Evolutionary conservation across 2,797 vertebrate species (phyloP).

Genomic region (Liasis olivaceus): DNA sequence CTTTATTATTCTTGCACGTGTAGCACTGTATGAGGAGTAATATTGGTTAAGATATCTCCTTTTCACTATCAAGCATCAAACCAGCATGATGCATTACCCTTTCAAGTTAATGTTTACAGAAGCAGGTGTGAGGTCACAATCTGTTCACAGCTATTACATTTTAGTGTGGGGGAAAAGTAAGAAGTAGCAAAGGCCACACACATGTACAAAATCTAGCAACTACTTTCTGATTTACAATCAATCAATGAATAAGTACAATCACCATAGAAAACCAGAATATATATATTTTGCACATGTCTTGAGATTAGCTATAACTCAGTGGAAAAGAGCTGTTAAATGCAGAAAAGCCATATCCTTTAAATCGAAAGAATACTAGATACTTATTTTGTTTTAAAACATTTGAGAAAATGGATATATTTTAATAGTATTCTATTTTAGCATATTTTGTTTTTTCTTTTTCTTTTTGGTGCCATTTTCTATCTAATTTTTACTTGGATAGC

Average conservation of each 20-base stretch:
- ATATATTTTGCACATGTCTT: background rate
- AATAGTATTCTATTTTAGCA: background rate
- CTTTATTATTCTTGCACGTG: conserved; percentile 57
- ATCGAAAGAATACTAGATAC: background rate
- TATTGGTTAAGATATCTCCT: background rate
- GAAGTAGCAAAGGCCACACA: background rate
- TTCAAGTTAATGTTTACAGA: conserved; percentile 20
- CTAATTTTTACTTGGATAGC: too few relatives aligned
- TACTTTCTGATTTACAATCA: too few relatives aligned
- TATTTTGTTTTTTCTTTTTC: background rate
- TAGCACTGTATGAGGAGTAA: conserved; percentile 31
- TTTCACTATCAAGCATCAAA: conserved; percentile 11
- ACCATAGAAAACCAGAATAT: too few relatives aligned
- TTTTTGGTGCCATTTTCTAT: background rate
- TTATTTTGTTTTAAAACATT: background rate
- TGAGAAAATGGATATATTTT: background rate
- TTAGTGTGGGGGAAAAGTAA: background rate
- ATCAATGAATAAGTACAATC: too few relatives aligned
- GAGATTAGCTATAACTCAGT: background rate
- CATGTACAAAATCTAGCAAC: too few relatives aligned
- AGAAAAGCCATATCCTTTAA: background rate
- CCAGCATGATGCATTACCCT: background rate
- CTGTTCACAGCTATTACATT: background rate
- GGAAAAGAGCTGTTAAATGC: background rate
- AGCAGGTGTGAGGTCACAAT: background rate